phyloP scores from a whole-genome alignment of 2,797 vertebrate genomes.

The Acrocephalus scirpaceus region DNA sequence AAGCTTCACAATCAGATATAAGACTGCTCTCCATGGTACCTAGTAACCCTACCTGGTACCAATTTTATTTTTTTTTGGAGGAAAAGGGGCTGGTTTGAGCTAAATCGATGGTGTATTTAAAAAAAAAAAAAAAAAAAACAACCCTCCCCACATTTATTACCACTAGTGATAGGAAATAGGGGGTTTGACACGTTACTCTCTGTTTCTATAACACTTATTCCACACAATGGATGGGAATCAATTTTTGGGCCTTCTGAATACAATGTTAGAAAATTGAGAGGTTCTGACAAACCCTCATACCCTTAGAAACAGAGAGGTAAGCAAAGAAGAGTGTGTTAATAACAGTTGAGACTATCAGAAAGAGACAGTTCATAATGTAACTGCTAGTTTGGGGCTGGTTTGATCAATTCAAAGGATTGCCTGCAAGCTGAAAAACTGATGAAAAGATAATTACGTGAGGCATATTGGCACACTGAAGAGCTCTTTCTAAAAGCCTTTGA shows the following conservation, averaged over 20 bases:
- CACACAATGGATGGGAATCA: background rate
- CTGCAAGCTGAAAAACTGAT: background rate
- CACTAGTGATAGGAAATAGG: background rate
- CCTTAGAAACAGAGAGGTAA: background rate
- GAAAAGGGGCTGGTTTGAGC: background rate
- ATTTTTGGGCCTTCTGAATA: background rate
- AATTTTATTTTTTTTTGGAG: fast-evolving
- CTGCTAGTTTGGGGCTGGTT: background rate
- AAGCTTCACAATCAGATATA: background rate
- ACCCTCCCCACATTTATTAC: background rate
- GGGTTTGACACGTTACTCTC: background rate
- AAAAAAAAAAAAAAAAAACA: too few species aligned
- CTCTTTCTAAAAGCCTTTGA: background rate
- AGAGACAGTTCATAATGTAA: background rate
- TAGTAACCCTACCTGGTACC: background rate
- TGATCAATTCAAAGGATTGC: background rate
- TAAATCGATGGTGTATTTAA: background rate
- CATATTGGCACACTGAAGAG: background rate
- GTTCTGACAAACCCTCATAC: background rate
- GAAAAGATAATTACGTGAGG: background rate
- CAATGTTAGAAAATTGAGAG: background rate
- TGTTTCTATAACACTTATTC: background rate
- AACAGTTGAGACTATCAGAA: background rate
- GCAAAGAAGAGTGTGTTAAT: background rate
- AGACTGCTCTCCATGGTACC: background rate